Evolutionary conservation across 2,888 invertebrate genomes (phyloP), one percentile per base, ranked within the genome.

Genomic region (Notodonta dromedarius): DNA sequence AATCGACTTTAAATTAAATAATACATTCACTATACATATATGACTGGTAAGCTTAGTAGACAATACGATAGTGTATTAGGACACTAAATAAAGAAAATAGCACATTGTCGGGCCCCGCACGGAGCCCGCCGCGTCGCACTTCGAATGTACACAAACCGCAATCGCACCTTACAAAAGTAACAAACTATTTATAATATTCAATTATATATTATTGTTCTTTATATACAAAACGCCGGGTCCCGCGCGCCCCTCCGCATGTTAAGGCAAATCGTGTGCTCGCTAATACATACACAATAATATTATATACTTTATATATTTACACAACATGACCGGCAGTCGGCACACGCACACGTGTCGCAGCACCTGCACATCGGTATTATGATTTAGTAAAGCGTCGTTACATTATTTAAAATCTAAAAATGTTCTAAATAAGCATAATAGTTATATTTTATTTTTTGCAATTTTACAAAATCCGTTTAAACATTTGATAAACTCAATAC

Each of bases 11-110:
- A 91, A 91, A 90, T 91, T 90, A 92, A 91, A 88, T 88, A 88
- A 88, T 88, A 87, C 86, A 89, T 88, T 90, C 86, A 84, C 90
- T 93, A 92, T 91, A 90, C 89, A 93, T 88, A 91, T 84, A 90
- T 91, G 93, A 93, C 93, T 93, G 93, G 90, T 93, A 91, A 91
- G 90, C 91, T 93, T 91, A 93, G 88, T 87, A 84, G 89, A 89
- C 87, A 87, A 91, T 90, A 91, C 90, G 87, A 82, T 77, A 86
- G 82, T 85, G 89, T 91, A 88, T 89, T 86, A 89, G 86, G 88
- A 88, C 83, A 89, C 90, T 90, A 90, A 86, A 84, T 88, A 90
- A 87, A 87, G 83, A 86, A 87, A 89, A 88, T 89, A 92, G 93
- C 91, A 91, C 92, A 83, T 79, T 67, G 79, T 75, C 69, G 76